Evolutionary conservation across 2,797 vertebrate genomes (phyloP).

Genomic region (Sparidentex hasta): DNA sequence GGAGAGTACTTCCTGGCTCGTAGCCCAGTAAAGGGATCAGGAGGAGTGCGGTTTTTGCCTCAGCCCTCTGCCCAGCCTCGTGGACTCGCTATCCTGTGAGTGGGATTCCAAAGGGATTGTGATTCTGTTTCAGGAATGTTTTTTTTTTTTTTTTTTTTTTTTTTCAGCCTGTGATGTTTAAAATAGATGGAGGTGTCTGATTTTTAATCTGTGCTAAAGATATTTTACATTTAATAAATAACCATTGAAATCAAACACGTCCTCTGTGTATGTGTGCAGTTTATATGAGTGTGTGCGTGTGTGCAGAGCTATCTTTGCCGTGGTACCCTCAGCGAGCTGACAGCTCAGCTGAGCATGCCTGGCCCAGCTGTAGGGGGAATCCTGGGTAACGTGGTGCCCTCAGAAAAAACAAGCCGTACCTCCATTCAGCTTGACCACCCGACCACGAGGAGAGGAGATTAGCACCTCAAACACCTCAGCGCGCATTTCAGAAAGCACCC

Average conservation of each 20-base stretch:
- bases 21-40: constrained; percentile 54
- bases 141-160: constrained; percentile 86
- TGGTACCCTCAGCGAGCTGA: constrained; percentile 71
- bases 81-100: constrained; percentile 74
- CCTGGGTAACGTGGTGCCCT: constrained; percentile 87
- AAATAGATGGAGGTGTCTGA: constrained; percentile 89
- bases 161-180: constrained; percentile 86
- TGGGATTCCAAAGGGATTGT: constrained; percentile 82
- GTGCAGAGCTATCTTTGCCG: constrained; percentile 12
- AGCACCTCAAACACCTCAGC: constrained; percentile 83
- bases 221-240: constrained; percentile 94
- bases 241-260: constrained; percentile 84
- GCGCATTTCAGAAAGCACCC: constrained; percentile 73
- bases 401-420: constrained; percentile 89
- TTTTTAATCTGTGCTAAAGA: constrained; percentile 92
- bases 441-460: constrained; percentile 90
- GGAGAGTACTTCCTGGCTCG: constrained; percentile 45
- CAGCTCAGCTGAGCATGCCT: constrained; percentile 88
- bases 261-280: constrained; percentile 32
- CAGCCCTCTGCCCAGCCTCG: constrained; percentile 83
- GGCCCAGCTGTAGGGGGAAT: constrained; percentile 85
- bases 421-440: constrained; percentile 90
- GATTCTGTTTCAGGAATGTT: constrained; percentile 86
- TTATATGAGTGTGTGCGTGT: constrained; percentile 34
- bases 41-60: constrained; percentile 80